These are phyloP conservation scores for Pteropus rufus DNA, from an alignment of 2,797 vertebrate species.

Conservation along the genomic window DNA sequence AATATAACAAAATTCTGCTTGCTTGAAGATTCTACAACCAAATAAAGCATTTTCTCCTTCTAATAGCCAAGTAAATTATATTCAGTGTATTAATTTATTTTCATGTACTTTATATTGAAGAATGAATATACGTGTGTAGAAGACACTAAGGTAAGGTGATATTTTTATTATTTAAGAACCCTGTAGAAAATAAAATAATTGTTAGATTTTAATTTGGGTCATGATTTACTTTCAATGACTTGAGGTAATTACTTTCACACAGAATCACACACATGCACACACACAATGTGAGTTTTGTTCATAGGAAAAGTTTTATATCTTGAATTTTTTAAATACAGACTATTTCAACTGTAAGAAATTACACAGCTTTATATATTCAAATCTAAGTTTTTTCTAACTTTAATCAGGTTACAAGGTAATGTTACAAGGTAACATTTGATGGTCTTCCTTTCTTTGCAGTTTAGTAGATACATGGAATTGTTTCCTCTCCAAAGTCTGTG, in stretches of 20 bases:
- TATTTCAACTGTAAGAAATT: not conserved
- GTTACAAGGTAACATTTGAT: not conserved
- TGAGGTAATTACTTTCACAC: not conserved
- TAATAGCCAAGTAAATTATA: not conserved
- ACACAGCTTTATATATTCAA: not conserved
- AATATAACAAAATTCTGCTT: not conserved
- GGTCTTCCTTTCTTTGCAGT: not conserved
- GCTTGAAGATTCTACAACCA: not conserved
- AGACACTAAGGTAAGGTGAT: not conserved
- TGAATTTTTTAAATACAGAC: not conserved
- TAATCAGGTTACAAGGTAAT: not conserved
- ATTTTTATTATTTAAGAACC: not conserved
- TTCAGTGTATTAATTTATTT: not conserved
- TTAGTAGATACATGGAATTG: not conserved
- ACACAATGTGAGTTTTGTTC: not conserved
- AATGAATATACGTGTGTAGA: not conserved
- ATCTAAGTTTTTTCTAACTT: not conserved
- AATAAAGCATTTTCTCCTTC: not conserved
- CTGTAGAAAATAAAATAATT: not conserved
- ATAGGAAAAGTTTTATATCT: not conserved
- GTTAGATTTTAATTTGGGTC: not conserved
- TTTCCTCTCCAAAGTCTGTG: no score
- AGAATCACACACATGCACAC: not conserved
- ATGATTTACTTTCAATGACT: not conserved
- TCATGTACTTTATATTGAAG: not conserved